These are phyloP conservation scores for Thyatira batis DNA, from an alignment of 2,888 invertebrate species.

Conservation along the genomic window DNA sequence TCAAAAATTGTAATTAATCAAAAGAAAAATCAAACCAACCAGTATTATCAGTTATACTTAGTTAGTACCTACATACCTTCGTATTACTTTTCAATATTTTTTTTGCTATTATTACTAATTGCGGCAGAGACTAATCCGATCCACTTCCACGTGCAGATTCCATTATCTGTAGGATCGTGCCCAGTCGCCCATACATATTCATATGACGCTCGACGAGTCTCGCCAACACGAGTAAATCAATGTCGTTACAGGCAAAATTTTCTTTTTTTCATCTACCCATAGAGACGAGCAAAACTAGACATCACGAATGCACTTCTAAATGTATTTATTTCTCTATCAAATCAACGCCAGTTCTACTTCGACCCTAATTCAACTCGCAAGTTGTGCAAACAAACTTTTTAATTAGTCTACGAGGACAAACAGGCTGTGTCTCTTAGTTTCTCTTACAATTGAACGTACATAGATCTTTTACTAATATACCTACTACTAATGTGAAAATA, in stretches of 20 bases:
- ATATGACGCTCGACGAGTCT: slow-evolving; percentile 56
- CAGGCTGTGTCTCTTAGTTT: slow-evolving; percentile 75
- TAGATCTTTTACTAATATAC: not conserved
- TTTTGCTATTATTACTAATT: slow-evolving; percentile 56
- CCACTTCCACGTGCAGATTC: slow-evolving; percentile 73
- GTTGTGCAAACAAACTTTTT: slow-evolving; percentile 78
- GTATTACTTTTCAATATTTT: slow-evolving; percentile 18
- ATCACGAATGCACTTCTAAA: slow-evolving; percentile 34
- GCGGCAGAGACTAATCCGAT: slow-evolving; percentile 69
- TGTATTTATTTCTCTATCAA: slow-evolving; percentile 66
- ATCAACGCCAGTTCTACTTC: slow-evolving; percentile 61
- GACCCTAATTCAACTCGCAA: slow-evolving; percentile 65
- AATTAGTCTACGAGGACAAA: slow-evolving; percentile 81
- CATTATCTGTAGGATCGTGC: slow-evolving; percentile 73
- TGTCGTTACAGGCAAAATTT: slow-evolving; percentile 45
- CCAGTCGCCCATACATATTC: slow-evolving; percentile 73
- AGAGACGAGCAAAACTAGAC: not conserved
- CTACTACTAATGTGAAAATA: too few species aligned
- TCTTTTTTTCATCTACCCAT: slow-evolving; percentile 9
- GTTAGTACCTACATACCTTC: slow-evolving; percentile 3
- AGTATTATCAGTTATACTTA: too few species aligned
- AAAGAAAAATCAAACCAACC: too few species aligned
- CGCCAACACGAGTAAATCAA: slow-evolving; percentile 51
- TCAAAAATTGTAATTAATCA: too few species aligned
- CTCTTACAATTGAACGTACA: slow-evolving; percentile 54